Base-by-base conservation (phyloP, 2,797 vertebrate species). In the Bovichtus variegatus region DNA sequence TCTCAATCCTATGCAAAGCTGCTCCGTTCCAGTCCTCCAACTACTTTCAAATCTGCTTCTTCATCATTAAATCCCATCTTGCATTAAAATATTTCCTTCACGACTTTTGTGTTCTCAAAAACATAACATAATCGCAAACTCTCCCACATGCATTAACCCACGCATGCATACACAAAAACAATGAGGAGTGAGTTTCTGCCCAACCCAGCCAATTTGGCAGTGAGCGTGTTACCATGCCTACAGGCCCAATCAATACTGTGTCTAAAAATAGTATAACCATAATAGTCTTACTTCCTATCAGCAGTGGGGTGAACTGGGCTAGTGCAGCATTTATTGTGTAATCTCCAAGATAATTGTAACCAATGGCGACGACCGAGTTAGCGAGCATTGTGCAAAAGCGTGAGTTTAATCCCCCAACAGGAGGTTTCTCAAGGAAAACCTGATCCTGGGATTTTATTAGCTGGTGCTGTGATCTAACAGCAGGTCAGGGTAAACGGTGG, bases 251-350 rank as follows among this genome's bases (percentile, higher is more conserved):
- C 93, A 86, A 95, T 94, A 87, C 41, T 3, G 46, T 6, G 15
- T 69, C 91, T 93, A 94, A 89, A 94, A 93, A 94, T 94, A 94
- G 85, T 82, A 41, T 2, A n/a, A 49, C 74, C 78, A 84, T 83
- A 91, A 92, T 86, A 89, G 86, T 87, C 76, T 89, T 91, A 88
- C 78, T 82, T 89, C 73, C 76, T 76, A 74, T 73, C 46, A n/a
- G 29, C 65, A 87, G 80, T 73, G 50, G 66, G 81, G 51, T 64
- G 82, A 90, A 87, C 40, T 4, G 54, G 50, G 77, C 15, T 59
- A 79, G 71, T 73, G 74, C 70, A 55, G 74, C 51, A 50, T 77
- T 69, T 74, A 78, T 90, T 86, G 77, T 86, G 77, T 85, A 88
- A 87, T 89, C 80, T 88, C 78, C 40, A 60, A 66, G 60, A 79